Evolutionary conservation across 2,888 invertebrate genomes (phyloP), one percentile per base, ranked within the genome.

Genomic region (Ochropacha duplaris): DNA sequence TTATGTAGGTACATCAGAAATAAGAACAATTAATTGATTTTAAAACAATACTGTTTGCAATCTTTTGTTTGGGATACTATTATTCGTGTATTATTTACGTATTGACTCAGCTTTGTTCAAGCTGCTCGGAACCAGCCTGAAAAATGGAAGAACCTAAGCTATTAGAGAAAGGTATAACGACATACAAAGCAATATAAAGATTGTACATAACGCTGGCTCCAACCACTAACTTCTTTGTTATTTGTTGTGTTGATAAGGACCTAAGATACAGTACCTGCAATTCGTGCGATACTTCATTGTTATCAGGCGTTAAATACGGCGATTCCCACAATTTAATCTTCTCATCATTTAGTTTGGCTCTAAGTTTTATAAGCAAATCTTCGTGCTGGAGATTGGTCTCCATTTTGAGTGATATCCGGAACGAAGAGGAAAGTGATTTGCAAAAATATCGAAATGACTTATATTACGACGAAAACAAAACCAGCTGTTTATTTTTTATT

Each of bases 311-410:
- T 54, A 94, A 94, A 78, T 95, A 97, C 0, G 97, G 97, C 16
- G 94, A 89, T 68, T 95, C 91, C 97, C 97, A 97, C 59, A 97
- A 83, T 78, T 96, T 96, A 5, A 97, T 92, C 65, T 94, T 93
- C 58, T 95, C 94, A 57, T 91, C 87, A 67, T 96, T 96, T 36
- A 97, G 85, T 72, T 94, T 94, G 0, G 94, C 94, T 22, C 96
- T 93, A 14, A 96, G 88, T 87, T 94, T 94, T 54, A 95, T 94
- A 16, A 95, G 86, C 67, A 94, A 86, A 83, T 95, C 95, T 80
- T 96, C 96, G 58, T 92, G 88, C 59, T 90, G 85, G 12, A 92
- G 78, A 69, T 83, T 86, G 0, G 60, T 61, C 44, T 87, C 90
- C 91, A 91, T 90, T 61, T 22, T 67, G 22, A 28, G 34, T 19